These are phyloP conservation scores for Chymomyza procnemis DNA, from an alignment of 2,888 invertebrate genomes.

Conservation along the genomic window DNA sequence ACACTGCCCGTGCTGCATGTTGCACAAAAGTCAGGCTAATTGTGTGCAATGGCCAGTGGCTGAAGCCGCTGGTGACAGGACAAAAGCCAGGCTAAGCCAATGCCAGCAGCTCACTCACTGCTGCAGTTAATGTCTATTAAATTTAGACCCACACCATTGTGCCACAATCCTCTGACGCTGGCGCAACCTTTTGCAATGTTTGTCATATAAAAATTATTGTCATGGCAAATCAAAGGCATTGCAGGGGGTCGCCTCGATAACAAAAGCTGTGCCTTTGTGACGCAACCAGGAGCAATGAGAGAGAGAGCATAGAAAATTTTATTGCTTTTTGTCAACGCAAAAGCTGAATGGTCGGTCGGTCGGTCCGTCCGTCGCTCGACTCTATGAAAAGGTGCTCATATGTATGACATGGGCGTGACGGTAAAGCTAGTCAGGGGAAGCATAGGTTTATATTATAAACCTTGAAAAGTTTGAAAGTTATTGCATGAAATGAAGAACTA, in stretches of 20 bases:
- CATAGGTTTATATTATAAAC: too few relatives aligned
- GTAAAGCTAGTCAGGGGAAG: too few relatives aligned
- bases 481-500: too few relatives aligned
- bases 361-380: too few relatives aligned
- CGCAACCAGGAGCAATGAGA: background rate
- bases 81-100: background rate
- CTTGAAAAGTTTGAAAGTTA: too few relatives aligned
- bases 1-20: conserved; percentile 26
- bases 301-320: too few relatives aligned
- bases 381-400: too few relatives aligned
- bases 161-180: background rate
- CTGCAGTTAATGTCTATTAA: background rate
- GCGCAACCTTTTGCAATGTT: background rate
- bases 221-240: background rate
- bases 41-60: conserved; percentile 17
- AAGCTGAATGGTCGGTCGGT: too few relatives aligned
- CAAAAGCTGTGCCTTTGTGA: background rate
- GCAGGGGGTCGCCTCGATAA: background rate
- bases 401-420: too few relatives aligned
- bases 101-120: background rate
- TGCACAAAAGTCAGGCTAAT: conserved; percentile 28
- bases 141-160: background rate
- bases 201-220: background rate
- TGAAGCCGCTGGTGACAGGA: background rate
- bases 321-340: too few relatives aligned